Conservation (phyloP, 2,113 vertebrate species). For the Myrmecophaga tridactyla region DNA sequence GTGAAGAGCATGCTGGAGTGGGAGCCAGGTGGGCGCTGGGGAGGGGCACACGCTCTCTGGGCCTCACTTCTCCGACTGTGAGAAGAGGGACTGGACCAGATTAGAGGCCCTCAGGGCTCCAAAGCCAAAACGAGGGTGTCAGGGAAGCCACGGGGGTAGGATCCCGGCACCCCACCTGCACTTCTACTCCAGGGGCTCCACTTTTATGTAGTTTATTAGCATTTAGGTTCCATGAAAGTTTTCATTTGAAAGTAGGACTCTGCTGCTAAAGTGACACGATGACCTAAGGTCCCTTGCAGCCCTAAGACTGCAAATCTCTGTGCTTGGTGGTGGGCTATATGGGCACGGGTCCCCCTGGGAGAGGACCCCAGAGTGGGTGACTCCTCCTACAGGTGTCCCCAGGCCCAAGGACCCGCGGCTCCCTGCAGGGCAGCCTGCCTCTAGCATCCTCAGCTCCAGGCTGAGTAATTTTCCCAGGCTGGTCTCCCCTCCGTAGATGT, state of each 20-base stretch:
- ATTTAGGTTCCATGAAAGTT: no score
- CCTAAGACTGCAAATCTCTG: neutral
- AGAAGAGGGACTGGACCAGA: neutral
- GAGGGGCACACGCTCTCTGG: neutral
- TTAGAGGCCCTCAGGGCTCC: neutral
- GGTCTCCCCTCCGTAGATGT: neutral
- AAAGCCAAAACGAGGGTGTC: neutral
- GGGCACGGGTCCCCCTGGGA: neutral
- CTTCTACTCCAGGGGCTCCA: neutral
- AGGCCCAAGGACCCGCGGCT: neutral
- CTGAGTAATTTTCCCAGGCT: neutral
- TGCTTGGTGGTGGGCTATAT: neutral
- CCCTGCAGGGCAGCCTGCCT: neutral
- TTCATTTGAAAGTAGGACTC: neutral
- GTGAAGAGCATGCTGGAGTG: neutral
- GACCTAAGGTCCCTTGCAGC: neutral
- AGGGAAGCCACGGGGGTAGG: neutral
- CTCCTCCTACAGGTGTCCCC: no score
- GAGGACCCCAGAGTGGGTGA: neutral
- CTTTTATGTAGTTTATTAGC: neutral
- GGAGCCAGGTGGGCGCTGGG: neutral
- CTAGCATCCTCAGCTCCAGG: neutral
- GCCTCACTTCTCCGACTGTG: neutral
- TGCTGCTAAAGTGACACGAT: neutral
- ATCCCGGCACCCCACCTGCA: no score